Evolutionary conservation across 2,113 vertebrate genomes (phyloP), one percentile per base, ranked within the genome.

Genomic region (Lepus americanus): DNA sequence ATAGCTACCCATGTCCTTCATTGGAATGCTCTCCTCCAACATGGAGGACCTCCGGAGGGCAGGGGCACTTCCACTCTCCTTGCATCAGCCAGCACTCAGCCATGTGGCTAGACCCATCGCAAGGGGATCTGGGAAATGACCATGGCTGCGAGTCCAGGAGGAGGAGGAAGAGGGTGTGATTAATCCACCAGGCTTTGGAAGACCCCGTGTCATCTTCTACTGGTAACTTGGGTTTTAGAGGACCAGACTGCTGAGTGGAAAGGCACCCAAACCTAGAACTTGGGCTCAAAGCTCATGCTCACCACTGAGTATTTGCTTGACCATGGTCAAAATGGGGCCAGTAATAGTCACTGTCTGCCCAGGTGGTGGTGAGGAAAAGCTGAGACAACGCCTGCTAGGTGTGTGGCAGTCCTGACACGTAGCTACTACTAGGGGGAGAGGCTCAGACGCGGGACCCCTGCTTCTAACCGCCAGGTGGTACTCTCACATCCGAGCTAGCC

Each of bases 391-490:
- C 22, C 19, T 9, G 16, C 10, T 72, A 44, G 19, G 5, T 44
- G 25, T 33, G 1, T 9, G 69, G 44, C 31, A 59, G 27, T 63
- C 19, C 44, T 73, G 33, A 69, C 4, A 39, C 5, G 4, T 39
- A 78, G 64, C 77, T 90, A 4, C 94, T 69, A 73, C 31, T 59
- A 69, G 51, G 14, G 5, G 5, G 12, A 78, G 53, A 63, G 31
- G 4, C 29, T 79, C 59, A 59, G 44, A 77, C 89, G 44, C 70
- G 20, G 11, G 17, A 6, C 29, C 20, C 61, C 67, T 17, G 36
- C 53, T 94, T 81, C 76, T 96, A 66, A 33, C 96, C 94, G 76
- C 51, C 19, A 59, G 55, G 55, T 19, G 19, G 11, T 2, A n/a
- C 36, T 17, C 76, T 96, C 94, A 51, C 64, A 95, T 78, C 33